These are phyloP conservation scores for Boulengeromyrus knoepffleri DNA, from an alignment of 2,113 vertebrate genomes.

Conservation along the genomic window DNA sequence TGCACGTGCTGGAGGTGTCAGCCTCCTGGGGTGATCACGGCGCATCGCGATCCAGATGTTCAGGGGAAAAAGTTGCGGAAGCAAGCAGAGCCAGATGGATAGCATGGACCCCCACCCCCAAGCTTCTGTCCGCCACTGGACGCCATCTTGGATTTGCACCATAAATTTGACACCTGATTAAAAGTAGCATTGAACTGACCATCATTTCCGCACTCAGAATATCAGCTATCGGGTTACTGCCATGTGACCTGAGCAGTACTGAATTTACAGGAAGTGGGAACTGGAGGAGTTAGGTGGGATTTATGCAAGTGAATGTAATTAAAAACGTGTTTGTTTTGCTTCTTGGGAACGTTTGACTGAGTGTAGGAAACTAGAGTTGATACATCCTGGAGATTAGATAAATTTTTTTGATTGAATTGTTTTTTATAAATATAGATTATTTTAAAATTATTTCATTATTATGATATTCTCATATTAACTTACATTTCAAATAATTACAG, in stretches of 20 bases:
- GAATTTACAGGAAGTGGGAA: neutral
- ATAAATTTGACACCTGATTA: neutral
- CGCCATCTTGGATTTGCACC: neutral
- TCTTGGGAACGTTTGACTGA: neutral
- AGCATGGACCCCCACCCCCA: neutral
- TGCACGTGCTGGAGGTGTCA: constrained; percentile 22
- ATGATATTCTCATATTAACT: neutral
- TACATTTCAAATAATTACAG: neutral
- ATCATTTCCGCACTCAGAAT: neutral
- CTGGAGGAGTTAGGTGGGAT: neutral
- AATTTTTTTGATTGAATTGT: neutral
- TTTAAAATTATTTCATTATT: neutral
- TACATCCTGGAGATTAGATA: neutral
- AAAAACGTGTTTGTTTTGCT: neutral
- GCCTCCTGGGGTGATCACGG: constrained; percentile 28
- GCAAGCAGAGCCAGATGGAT: neutral
- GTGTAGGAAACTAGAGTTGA: neutral
- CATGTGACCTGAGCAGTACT: neutral
- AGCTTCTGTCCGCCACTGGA: neutral
- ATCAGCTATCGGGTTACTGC: neutral
- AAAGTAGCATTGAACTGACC: neutral
- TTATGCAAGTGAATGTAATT: neutral
- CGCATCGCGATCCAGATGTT: constrained; percentile 24
- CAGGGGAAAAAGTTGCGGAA: neutral
- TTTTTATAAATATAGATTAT: neutral